Base-by-base conservation (phyloP, 2,113 vertebrate species). In the Brevimyrus niger region DNA sequence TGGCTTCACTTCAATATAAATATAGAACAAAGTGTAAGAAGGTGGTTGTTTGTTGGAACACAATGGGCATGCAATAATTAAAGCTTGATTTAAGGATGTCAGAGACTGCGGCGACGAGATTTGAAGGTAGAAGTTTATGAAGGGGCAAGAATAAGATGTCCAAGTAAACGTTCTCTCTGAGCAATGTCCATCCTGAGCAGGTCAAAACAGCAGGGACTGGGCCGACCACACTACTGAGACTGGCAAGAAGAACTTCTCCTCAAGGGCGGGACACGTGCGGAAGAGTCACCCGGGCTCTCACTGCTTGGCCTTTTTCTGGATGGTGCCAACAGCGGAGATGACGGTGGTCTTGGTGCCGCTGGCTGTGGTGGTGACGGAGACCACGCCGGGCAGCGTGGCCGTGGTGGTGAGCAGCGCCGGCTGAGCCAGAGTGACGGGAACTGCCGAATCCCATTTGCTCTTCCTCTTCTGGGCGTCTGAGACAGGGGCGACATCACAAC, bases 401-500 rank as follows among this genome's bases (percentile, higher is more conserved):
- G 97, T 97, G 88, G 98, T 99, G 87, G 98, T 99, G 93, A 99
- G 97, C 93, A 98, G 97, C 86, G 97, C 94, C 87, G 98, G 97
- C 95, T 99, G 98, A 11, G 98, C 96, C 92, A 99, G 93, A 0
- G 98, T 98, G 44, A 99, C 97, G 0, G 98, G 98, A 90, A 99
- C 98, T 1, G 98, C 98, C 0, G 98, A 99, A 94, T 99, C 98
- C 98, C 98, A 99, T 90, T 99, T 99, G 94, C 98, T 99, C 94
- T 99, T 99, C 92, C 98, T 97, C 95, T 99, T 99, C 91, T 99
- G 98, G 84, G 98, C 97, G 80, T 99, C 98, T 97, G 96, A 61
- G 65, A 35, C 80, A n/a, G 65, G 89, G 6, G 23, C 48, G 85
- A 0, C 83, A 44, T 91, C 3, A 46, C 4, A 48, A 50, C 31